Conservation (phyloP, 2,797 vertebrate species). For the Amphiprion clarkii region DNA sequence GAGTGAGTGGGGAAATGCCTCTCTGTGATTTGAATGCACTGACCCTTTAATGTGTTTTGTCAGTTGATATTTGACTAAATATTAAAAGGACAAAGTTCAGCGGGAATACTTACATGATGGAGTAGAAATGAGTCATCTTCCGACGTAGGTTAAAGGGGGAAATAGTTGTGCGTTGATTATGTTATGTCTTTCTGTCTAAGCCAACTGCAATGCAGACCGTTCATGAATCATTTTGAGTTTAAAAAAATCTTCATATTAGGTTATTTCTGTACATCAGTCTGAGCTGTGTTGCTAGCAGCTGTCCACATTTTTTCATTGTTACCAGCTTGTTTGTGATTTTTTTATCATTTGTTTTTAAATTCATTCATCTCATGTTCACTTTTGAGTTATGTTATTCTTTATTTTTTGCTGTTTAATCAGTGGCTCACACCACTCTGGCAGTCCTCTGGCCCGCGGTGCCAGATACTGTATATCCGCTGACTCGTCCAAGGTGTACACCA, state of each 20-base stretch:
- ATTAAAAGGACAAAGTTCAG: constrained; percentile 69
- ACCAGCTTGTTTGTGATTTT: constrained; percentile 46
- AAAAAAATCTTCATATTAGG: constrained; percentile 18
- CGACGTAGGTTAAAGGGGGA: constrained; percentile 37
- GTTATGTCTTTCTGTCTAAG: constrained; percentile 22
- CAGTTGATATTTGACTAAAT: constrained; percentile 72
- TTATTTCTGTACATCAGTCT: constrained; percentile 19
- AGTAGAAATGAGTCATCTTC: constrained; percentile 51
- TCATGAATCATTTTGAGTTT: constrained; percentile 20
- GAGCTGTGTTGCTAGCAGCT: neutral
- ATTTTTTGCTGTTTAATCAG: constrained; percentile 79
- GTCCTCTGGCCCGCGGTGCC: constrained; percentile 90
- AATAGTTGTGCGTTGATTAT: constrained; percentile 6
- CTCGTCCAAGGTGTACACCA: constrained; percentile 94
- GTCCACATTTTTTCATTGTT: constrained; percentile 47
- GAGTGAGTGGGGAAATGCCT: constrained; percentile 13
- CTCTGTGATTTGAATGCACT: constrained; percentile 42
- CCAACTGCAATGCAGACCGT: neutral
- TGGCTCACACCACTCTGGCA: constrained; percentile 94
- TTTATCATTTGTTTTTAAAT: constrained; percentile 26
- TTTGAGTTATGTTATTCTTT: constrained; percentile 75
- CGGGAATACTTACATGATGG: constrained; percentile 19
- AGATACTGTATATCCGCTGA: constrained; percentile 91
- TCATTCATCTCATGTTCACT: constrained; percentile 52
- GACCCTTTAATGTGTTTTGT: constrained; percentile 65